phyloP scores from a whole-genome alignment of 2,113 vertebrate genomes.

The Thunnus thynnus region DNA sequence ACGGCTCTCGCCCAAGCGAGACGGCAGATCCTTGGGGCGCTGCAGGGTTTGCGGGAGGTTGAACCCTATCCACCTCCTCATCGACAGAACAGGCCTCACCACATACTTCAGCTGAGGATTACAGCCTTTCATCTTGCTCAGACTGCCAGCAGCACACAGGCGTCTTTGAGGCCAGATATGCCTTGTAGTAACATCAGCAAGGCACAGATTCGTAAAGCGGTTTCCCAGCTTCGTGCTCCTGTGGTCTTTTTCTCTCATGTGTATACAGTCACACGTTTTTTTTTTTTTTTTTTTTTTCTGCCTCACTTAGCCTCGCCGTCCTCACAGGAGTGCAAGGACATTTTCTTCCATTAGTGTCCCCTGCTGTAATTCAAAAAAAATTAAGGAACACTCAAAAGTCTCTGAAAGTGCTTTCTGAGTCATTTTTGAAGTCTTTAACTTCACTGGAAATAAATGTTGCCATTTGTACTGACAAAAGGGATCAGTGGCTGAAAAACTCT shows the following conservation, averaged over 20 bases:
- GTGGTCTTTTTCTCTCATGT: slow-evolving; percentile 36
- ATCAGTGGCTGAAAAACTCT: slow-evolving; percentile 17
- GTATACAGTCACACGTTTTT: neutral
- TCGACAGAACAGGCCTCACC: slow-evolving; percentile 52
- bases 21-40: slow-evolving; percentile 52
- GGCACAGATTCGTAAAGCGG: slow-evolving; percentile 53
- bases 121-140: slow-evolving; percentile 72
- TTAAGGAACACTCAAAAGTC: neutral
- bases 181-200: slow-evolving; percentile 66
- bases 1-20: slow-evolving; percentile 54
- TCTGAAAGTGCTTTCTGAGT: neutral
- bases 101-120: slow-evolving; percentile 70
- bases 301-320: neutral
- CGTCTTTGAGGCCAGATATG: slow-evolving; percentile 69
- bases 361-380: neutral
- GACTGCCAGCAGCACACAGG: slow-evolving; percentile 62
- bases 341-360: neutral
- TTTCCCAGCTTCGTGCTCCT: slow-evolving; percentile 58
- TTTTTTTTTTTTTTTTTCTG: neutral
- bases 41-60: slow-evolving; percentile 42
- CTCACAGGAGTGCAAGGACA: slow-evolving; percentile 3
- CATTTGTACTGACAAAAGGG: neutral
- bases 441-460: neutral
- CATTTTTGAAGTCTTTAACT: slow-evolving; percentile 1
- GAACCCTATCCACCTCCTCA: slow-evolving; percentile 59